phyloP scores from a whole-genome alignment of 2,888 invertebrate species.

The Aricia artaxerxes region DNA sequence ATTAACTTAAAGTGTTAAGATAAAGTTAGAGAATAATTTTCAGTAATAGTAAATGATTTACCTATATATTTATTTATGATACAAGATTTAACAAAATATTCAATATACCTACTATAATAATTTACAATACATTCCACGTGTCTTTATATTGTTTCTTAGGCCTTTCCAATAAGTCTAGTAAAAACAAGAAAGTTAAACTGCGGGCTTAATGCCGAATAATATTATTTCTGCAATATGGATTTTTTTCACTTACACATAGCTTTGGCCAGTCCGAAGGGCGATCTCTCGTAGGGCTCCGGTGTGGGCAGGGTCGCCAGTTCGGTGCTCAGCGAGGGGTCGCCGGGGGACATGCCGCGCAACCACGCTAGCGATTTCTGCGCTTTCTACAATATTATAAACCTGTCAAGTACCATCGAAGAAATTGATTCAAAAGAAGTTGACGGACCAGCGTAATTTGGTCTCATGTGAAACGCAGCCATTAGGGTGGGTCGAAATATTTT shows the following conservation, averaged over 20 bases:
- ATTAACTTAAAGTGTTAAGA: no score
- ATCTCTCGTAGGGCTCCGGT: conserved; percentile 43
- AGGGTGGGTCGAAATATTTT: no score
- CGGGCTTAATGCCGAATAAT: not conserved
- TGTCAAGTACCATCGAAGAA: not conserved
- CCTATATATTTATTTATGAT: no score
- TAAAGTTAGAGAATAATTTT: no score
- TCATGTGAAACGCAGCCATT: no score
- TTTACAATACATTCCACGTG: not conserved
- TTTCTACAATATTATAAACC: conserved; percentile 46
- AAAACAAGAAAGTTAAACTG: not conserved
- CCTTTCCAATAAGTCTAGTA: not conserved
- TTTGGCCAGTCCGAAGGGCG: conserved; percentile 48
- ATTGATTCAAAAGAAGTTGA: no score
- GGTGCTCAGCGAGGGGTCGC: conserved; percentile 42
- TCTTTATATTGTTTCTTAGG: not conserved
- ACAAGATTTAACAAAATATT: no score
- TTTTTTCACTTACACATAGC: conserved; percentile 54
- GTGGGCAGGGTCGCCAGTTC: conserved; percentile 51
- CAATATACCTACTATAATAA: no score
- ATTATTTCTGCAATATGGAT: not conserved
- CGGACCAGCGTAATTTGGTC: no score
- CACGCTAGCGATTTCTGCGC: conserved; percentile 56
- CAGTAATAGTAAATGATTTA: no score
- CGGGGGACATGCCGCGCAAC: conserved; percentile 49